Evolutionary conservation across 2,797 vertebrate genomes (phyloP), one percentile per base, ranked within the genome.

Genomic region (Rallus crepitans): DNA sequence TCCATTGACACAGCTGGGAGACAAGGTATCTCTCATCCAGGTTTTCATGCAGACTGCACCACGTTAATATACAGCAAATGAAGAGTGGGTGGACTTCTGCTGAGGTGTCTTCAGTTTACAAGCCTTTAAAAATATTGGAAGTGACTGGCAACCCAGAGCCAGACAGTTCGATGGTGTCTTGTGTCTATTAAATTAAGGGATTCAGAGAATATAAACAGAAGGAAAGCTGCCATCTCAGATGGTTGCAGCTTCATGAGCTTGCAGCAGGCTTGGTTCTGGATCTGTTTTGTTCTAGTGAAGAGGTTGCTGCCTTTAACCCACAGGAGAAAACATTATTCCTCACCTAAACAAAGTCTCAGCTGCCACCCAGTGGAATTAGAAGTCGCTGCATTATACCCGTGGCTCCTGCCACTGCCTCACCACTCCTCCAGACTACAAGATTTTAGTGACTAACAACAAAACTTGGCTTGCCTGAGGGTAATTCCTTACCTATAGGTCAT

Each of bases 291-390:
- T 87, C 70, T 15, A 31, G 15, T 1, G 23, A 39, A 60, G 69
- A 48, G 50, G 23, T 30, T 37, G 28, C 16, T 63, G 6, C 30
- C 28, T 45, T 72, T 66, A 64, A 61, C 18, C 15, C 60, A 47
- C 45, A 72, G 59, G 20, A 35, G 55, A 66, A 79, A 73, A 24
- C 39, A 15, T 75, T 61, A 48, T 48, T 79, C 12, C 42, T 53
- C 81, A 84, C 33, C 77, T 70, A 89, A 86, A 70, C 20, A 82
- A 84, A 96, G 90, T 73, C 90, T 96, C 88, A 97, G 86, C 86
- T 95, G 95, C 96, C 96, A 95, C 95, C 96, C 96, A 95, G 95
- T 94, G 96, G 96, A 92, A 89, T 73, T 65, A 59, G 30, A 70
- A 82, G 72, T 90, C 16, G 16, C 71, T 96, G 86, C 95, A 95